These are phyloP conservation scores for Aptenodytes forsteri DNA, from an alignment of 2,113 vertebrate genomes.

Conservation along the genomic window DNA sequence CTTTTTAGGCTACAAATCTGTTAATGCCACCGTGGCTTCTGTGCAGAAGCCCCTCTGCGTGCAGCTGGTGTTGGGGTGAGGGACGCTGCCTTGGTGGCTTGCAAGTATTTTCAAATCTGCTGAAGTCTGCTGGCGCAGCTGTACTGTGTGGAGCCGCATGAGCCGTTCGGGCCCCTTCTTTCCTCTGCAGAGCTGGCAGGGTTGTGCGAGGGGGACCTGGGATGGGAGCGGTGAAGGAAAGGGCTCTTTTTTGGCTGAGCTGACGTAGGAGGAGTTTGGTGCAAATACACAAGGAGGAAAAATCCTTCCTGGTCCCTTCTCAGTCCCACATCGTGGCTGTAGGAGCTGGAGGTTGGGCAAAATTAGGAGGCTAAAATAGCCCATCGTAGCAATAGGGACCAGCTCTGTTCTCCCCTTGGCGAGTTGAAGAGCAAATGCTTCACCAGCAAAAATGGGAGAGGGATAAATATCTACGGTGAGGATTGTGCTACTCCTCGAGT, in stretches of 20 bases:
- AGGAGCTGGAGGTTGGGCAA: neutral
- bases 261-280: neutral
- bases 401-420: neutral
- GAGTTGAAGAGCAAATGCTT: neutral
- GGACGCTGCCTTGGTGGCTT: neutral
- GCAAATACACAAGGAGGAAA: neutral
- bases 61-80: neutral
- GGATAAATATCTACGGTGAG: rapidly evolving
- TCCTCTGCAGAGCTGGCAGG: neutral
- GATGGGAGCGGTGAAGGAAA: neutral
- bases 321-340: rapidly evolving
- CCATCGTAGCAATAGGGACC: rapidly evolving
- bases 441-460: neutral
- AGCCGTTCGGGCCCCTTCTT: neutral
- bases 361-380: neutral
- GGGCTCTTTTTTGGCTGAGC: neutral
- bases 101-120: neutral
- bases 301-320: neutral
- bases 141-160: neutral
- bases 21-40: neutral
- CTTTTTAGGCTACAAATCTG: neutral
- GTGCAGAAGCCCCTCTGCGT: neutral
- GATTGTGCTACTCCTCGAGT: neutral
- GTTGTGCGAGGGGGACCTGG: neutral
- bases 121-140: neutral